phyloP scores from a whole-genome alignment of 2,888 invertebrate genomes.

The Thereva nobilitata region DNA sequence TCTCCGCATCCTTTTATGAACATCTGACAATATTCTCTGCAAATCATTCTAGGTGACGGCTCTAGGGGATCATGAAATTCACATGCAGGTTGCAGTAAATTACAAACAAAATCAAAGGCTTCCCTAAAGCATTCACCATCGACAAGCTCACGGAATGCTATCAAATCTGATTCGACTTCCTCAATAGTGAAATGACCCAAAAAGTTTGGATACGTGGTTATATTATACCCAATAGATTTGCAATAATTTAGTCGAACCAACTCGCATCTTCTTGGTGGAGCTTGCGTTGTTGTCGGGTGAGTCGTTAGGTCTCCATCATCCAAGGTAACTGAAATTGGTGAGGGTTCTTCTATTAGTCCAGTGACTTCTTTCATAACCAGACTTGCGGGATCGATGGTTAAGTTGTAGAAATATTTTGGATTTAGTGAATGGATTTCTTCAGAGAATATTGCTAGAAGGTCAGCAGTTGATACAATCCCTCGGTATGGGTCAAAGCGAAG shows the following conservation, averaged over 20 bases:
- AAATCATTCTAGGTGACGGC: slow-evolving; percentile 58
- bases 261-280: slow-evolving; percentile 69
- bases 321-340: slow-evolving; percentile 53
- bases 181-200: slow-evolving; percentile 65
- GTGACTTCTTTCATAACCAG: slow-evolving; percentile 66
- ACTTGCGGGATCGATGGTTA: slow-evolving; percentile 68
- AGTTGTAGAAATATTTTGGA: slow-evolving; percentile 65
- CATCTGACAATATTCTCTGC: slow-evolving; percentile 81
- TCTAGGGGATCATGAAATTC: slow-evolving; percentile 66
- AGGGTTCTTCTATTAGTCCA: slow-evolving; percentile 54
- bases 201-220: slow-evolving; percentile 80
- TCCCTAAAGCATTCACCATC: slow-evolving; percentile 88
- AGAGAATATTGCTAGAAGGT: slow-evolving; percentile 68
- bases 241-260: slow-evolving; percentile 72
- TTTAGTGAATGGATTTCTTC: slow-evolving; percentile 67
- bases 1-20: slow-evolving; percentile 83
- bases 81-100: slow-evolving; percentile 82
- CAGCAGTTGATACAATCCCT: slow-evolving; percentile 67
- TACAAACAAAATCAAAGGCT: slow-evolving; percentile 88
- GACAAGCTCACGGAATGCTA: slow-evolving; percentile 81
- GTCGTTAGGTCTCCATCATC: slow-evolving; percentile 53
- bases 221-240: slow-evolving; percentile 73
- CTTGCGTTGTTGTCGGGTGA: slow-evolving; percentile 56
- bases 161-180: slow-evolving; percentile 74
- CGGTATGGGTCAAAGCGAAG: slow-evolving; percentile 80